A percentile compares a stretch with the other conserved stretches of the same genome.
Conservation (phyloP, 2,113 vertebrate genomes). For the Odocoileus virginianus region DNA sequence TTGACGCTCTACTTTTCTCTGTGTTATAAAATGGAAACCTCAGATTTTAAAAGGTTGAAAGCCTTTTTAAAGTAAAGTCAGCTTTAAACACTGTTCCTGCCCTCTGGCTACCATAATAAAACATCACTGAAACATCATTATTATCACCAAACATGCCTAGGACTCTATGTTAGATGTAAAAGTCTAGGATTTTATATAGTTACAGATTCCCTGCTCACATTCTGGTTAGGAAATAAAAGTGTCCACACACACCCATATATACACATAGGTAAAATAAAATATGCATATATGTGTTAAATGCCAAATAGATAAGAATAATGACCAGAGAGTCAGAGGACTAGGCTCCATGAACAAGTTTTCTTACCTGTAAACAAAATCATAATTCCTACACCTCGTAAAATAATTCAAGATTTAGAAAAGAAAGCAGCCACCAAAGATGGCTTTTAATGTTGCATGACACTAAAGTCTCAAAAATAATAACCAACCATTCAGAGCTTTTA, state of each 20-base stretch:
- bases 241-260: neutral
- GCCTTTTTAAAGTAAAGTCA: neutral
- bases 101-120: neutral
- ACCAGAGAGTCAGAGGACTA: neutral
- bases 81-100: neutral
- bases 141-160: neutral
- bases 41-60: neutral
- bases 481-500: neutral
- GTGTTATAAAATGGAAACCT: neutral
- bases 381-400: neutral
- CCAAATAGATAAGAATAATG: neutral
- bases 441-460: neutral
- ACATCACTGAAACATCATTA: neutral
- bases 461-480: neutral
- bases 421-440: neutral
- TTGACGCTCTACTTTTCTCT: neutral
- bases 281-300: neutral
- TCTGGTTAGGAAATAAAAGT: neutral
- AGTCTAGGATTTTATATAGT: neutral
- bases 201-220: neutral
- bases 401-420: constrained; percentile 9
- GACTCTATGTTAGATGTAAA: neutral
- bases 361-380: neutral
- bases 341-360: neutral
- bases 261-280: neutral